Evolutionary conservation across 2,888 invertebrate species (phyloP).

Genomic region (Pristionchus fissidentatus): DNA sequence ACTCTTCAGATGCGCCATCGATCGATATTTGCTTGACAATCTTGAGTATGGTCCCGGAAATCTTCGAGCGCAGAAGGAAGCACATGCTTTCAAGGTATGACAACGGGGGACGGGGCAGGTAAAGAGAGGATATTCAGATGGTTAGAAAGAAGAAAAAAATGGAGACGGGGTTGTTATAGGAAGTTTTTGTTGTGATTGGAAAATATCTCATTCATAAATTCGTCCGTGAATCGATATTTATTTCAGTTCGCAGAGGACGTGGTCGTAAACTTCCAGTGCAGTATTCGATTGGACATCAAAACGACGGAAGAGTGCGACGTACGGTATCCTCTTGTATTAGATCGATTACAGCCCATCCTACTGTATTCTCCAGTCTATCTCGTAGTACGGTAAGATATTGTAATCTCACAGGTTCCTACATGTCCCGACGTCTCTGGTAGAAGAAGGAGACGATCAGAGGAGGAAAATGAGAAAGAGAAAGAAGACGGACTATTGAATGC

Average conservation of each 20-base stretch:
- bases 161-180: too few relatives aligned
- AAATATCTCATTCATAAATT: too few relatives aligned
- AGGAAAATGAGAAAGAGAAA: not conserved
- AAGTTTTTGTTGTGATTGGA: too few relatives aligned
- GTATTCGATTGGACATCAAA: constrained; percentile 68
- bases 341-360: not conserved
- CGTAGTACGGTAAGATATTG: too few relatives aligned
- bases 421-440: constrained; percentile 19
- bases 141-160: too few relatives aligned
- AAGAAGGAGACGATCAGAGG: constrained; percentile 1
- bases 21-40: constrained; percentile 71
- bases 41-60: constrained; percentile 69
- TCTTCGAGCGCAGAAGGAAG: constrained; percentile 72
- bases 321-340: not conserved
- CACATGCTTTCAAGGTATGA: constrained; percentile 72
- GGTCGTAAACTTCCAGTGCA: constrained; percentile 75
- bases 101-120: not conserved
- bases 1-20: constrained; percentile 68
- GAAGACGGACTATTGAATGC: not conserved
- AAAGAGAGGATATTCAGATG: not conserved
- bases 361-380: too few relatives aligned
- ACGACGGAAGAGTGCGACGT: constrained; percentile 71
- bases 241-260: constrained; percentile 67
- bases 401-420: not conserved
- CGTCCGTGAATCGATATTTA: too few relatives aligned